Base-by-base conservation (phyloP, 2,797 vertebrate species). In the Enoplosus armatus region DNA sequence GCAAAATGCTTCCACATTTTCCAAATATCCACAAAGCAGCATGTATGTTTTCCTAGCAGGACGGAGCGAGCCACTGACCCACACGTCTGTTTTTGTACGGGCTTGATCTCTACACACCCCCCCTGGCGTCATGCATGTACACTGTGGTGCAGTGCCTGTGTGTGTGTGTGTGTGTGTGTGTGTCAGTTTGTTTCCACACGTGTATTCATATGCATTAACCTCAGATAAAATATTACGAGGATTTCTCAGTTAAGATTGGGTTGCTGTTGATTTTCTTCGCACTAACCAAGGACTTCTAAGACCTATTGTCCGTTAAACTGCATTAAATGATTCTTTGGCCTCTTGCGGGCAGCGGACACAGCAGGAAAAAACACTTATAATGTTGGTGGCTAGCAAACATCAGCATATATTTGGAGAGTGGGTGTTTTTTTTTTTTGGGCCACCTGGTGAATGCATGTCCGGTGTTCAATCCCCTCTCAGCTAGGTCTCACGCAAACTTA, bases 1-100 rank as follows among this genome's bases (percentile, higher is more conserved):
- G 75, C 60, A 90, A 93, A 93, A 80, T 29, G 88, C 79, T 91
- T 90, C 89, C 90, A 93, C 87, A 84, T 93, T 93, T 88, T 68
- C 76, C 79, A 92, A 90, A 92, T 71, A 83, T 63, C 48, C 78
- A 82, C 77, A 75, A 45, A 82, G 68, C 24, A 72, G 66, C 24
- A n/a, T 41, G 76, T 85, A 35, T 90, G 83, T 89, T 92, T 90
- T 87, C 33, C 77, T 47, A 77, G 76, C 41, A 37, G 74, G 74
- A 82, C 72, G 56, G 59, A 73, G 2, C 64, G 60, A 48, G 22
- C 60, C 26, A 35, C 43, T 77, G 78, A 86, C 75, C 69, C 45
- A 45, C n/a, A 24, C 37, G 45, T 60, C 60, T 83, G 64, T 71
- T 77, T 87, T 79, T 39, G 74, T 62, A 60, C n/a, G 27, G 54